Percentiles rank a stretch among this genome's conserved stretches.
Conservation (phyloP, 1,140 invertebrate species). For the Sycobia sp. region DNA sequence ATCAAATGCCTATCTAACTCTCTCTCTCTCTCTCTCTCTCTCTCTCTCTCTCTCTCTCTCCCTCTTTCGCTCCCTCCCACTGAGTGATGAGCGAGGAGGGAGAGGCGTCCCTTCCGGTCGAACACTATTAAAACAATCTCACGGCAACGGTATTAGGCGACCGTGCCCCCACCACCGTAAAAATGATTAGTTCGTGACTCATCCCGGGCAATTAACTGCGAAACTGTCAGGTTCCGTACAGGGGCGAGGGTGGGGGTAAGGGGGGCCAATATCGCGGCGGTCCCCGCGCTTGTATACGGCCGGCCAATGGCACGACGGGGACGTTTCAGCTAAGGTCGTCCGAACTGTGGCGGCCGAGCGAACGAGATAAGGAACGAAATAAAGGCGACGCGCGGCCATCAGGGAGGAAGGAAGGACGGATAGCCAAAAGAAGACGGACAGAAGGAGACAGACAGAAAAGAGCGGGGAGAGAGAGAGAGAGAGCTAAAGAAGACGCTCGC, state of each 20-base stretch:
- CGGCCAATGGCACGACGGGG: too few species aligned
- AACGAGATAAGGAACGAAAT: slow-evolving; percentile 25
- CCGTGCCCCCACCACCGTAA: slow-evolving; percentile 15
- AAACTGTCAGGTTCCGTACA: slow-evolving; percentile 32
- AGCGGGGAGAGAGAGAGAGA: slow-evolving; percentile 29
- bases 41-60: too few species aligned
- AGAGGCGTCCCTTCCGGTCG: too few species aligned
- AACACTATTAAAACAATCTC: slow-evolving; percentile 31
- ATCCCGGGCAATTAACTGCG: slow-evolving; percentile 32
- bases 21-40: too few species aligned
- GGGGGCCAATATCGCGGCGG: neutral
- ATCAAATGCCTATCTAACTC: too few species aligned
- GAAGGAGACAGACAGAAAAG: slow-evolving; percentile 12
- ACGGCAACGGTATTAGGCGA: slow-evolving; percentile 19
- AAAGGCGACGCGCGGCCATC: too few species aligned
- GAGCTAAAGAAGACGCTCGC: slow-evolving; percentile 37
- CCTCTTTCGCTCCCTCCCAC: too few species aligned
- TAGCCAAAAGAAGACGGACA: slow-evolving; percentile 14
- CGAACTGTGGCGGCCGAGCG: slow-evolving; percentile 4
- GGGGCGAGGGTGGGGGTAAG: slow-evolving; percentile 6
- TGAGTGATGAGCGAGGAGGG: too few species aligned
- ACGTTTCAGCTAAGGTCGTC: neutral
- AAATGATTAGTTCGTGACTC: slow-evolving; percentile 36
- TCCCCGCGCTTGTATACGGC: too few species aligned
- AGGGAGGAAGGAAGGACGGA: too few species aligned